Evolutionary conservation across 2,888 invertebrate species (phyloP).

Genomic region (Cactoblastis cactorum): DNA sequence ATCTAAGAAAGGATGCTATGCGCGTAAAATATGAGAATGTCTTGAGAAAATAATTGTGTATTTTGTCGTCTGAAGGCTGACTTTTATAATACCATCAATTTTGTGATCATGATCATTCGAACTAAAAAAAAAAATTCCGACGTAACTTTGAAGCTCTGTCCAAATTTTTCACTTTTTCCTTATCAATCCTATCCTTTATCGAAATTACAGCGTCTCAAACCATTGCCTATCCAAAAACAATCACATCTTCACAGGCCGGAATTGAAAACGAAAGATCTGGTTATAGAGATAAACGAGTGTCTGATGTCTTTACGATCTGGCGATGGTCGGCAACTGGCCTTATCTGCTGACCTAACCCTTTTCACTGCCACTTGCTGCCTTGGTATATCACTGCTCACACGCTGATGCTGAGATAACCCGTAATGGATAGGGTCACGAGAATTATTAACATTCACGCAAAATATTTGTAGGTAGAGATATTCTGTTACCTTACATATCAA

Average conservation of each 20-base stretch:
- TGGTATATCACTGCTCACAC: slow-evolving; percentile 30
- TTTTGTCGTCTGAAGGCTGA: too few species aligned
- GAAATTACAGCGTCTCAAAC: background rate
- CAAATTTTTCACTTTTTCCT: too few species aligned
- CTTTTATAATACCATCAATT: too few species aligned
- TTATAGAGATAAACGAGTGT: slow-evolving; percentile 49
- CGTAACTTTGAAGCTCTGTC: too few species aligned
- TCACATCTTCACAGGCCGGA: slow-evolving; percentile 29
- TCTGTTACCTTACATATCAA: background rate
- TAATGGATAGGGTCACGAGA: slow-evolving; percentile 15
- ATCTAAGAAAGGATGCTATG: too few species aligned
- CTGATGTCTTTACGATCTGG: slow-evolving; percentile 62
- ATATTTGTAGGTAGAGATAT: background rate
- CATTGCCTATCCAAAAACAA: background rate
- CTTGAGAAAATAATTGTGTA: too few species aligned
- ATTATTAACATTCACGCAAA: background rate
- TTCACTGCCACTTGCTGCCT: slow-evolving; percentile 54
- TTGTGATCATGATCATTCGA: too few species aligned
- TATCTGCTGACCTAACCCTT: slow-evolving; percentile 73
- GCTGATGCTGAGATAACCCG: slow-evolving; percentile 16
- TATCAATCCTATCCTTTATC: background rate
- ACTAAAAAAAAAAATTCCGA: too few species aligned
- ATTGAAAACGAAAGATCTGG: slow-evolving; percentile 57
- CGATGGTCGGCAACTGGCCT: slow-evolving; percentile 65
- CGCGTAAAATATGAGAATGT: too few species aligned